Evolutionary conservation across 2,113 vertebrate species (phyloP), one percentile per base, ranked within the genome.

Genomic region (Chloropsis cyanopogon): DNA sequence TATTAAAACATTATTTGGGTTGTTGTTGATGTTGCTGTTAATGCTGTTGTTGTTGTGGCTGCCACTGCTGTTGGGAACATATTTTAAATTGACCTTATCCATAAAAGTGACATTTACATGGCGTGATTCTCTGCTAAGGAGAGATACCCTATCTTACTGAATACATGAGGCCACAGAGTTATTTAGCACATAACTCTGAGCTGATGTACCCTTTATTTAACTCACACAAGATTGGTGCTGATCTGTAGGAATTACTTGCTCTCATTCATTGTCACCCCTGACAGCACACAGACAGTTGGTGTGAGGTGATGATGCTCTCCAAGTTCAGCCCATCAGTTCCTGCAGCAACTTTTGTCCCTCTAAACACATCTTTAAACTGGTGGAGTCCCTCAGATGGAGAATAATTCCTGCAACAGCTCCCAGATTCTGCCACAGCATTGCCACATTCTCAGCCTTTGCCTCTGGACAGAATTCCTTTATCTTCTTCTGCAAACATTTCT

Each of bases 61-160:
- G 91, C 69, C 46, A 71, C 72, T 50, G 59, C 85, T 90, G 59
- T 35, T 93, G 10, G 66, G 86, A 92, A 88, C 76, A 78, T 73
- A 86, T 92, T 95, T 95, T 93, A 95, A 95, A 93, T 90, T 94
- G 95, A 96, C 95, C 92, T 95, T 96, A 95, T 95, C 91, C 80
- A 94, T 95, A 94, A 94, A 97, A 96, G 56, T 95, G 94, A 91
- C 92, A 93, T 90, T 93, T 94, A 96, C 91, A 84, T 83, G 80
- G 72, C 82, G 60, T 86, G 94, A 93, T 83, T 92, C 80, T 49
- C 80, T 78, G 86, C 71, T 81, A 39, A 57, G 68, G 12, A 83
- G 75, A 95, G 79, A 93, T 81, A 78, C 21, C 52, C 71, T 39
- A 81, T 66, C 80, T 75, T 41, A 31, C 54, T 18, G 88, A 85